These are phyloP conservation scores for Dryas iulia DNA, from an alignment of 1,140 invertebrate genomes.

Conservation along the genomic window DNA sequence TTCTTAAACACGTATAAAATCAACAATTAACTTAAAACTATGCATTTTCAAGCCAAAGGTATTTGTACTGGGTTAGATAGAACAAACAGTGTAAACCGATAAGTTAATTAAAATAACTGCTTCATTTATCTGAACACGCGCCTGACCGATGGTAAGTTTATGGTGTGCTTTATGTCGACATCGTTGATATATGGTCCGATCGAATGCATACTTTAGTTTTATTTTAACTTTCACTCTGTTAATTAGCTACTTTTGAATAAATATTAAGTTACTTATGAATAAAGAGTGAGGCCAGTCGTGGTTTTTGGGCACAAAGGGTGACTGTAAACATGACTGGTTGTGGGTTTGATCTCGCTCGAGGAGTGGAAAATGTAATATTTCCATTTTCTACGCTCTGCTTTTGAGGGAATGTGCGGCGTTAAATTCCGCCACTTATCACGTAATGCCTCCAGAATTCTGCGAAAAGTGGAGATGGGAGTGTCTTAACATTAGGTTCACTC, in stretches of 20 bases:
- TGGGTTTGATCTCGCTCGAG: too few relatives aligned
- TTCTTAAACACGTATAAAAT: background rate
- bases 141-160: constrained; percentile 20
- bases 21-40: background rate
- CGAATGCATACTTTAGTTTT: constrained; percentile 23
- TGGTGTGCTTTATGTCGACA: constrained; percentile 26
- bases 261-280: background rate
- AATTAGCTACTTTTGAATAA: constrained; percentile 22
- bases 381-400: too few relatives aligned
- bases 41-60: background rate
- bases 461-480: too few relatives aligned
- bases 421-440: too few relatives aligned
- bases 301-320: too few relatives aligned
- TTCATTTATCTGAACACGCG: constrained; percentile 25
- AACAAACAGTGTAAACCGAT: background rate
- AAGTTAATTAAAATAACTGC: constrained; percentile 28
- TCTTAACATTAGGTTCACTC: too few relatives aligned
- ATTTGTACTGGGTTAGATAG: background rate
- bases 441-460: too few relatives aligned
- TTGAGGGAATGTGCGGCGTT: too few relatives aligned
- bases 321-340: too few relatives aligned
- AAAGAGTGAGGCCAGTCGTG: too few relatives aligned
- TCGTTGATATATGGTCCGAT: constrained; percentile 25
- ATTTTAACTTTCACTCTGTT: constrained; percentile 32
- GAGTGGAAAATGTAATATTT: too few relatives aligned